A percentile compares a stretch with the other conserved stretches of the same genome.
These are phyloP conservation scores for Hypsopygia costalis DNA, from an alignment of 2,888 invertebrate genomes.

Conservation along the genomic window DNA sequence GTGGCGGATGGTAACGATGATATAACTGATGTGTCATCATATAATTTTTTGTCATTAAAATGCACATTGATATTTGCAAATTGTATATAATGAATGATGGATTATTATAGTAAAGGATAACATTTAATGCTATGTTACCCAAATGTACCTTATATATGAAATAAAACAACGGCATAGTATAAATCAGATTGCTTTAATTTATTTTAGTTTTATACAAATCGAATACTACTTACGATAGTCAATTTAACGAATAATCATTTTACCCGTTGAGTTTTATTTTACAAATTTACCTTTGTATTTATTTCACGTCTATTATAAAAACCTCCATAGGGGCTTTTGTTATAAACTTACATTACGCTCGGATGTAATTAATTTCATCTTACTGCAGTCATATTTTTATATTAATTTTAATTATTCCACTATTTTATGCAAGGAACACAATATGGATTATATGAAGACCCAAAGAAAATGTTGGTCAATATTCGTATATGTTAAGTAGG, in stretches of 20 bases:
- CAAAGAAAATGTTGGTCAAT: conserved; percentile 17
- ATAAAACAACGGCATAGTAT: conserved; percentile 68
- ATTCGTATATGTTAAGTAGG: not conserved
- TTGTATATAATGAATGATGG: too few relatives aligned
- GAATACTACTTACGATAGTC: conserved; percentile 79
- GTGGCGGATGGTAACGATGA: too few relatives aligned
- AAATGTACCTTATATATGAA: too few relatives aligned
- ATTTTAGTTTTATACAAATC: conserved; percentile 80
- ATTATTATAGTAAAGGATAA: too few relatives aligned
- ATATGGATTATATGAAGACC: conserved; percentile 38
- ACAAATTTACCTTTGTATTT: conserved; percentile 78
- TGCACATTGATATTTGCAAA: too few relatives aligned
- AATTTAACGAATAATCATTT: conserved; percentile 78
- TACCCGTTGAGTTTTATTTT: conserved; percentile 71
- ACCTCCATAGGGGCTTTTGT: conserved; percentile 77
- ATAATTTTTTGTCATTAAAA: too few relatives aligned
- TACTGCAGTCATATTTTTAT: conserved; percentile 68
- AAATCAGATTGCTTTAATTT: conserved; percentile 81
- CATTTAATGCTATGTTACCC: too few relatives aligned
- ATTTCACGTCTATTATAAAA: conserved; percentile 71
- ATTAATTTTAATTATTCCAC: conserved; percentile 54
- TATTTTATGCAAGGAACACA: conserved; percentile 71
- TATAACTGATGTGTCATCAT: too few relatives aligned
- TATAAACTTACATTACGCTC: conserved; percentile 76
- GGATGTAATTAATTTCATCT: conserved; percentile 52